Base-by-base conservation (phyloP, 2,888 invertebrate species). In the Caradrina clavipalpis region DNA sequence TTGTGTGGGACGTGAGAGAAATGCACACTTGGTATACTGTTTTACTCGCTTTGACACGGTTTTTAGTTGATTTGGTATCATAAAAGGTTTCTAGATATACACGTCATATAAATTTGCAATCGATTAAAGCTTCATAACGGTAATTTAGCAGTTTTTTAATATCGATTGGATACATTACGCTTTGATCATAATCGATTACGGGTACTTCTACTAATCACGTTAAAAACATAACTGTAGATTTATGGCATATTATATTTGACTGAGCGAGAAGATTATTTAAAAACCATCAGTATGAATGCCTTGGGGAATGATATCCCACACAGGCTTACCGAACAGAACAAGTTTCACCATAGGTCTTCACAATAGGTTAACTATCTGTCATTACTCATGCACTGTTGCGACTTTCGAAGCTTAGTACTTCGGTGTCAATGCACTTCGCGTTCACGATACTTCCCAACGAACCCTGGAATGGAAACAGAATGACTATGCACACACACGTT, bases 301-400 rank as follows among this genome's bases (percentile, higher is more conserved):
- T 42, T 11, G 8, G n/a, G 35, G 73, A 72, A 55, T 61, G 22
- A 62, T 58, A 70, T 64, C 63, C 56, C 54, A 77, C 47, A 66
- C 62, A 58, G 42, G 59, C 58, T 76, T 59, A 56, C 47, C 13
- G 35, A 65, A 47, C 47, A 45, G 65, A 66, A 78, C 77, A 31
- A 75, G 80, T 78, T 75, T 69, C 49, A 65, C 53, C 47, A 51
- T n/a, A 66, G 22, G 47, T 60, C 59, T 57, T 62, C 31, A 78
- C 80, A 78, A 80, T 78, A 59, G 67, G 55, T 76, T 69, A 76
- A 80, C 54, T 76, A 67, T 70, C 47, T 59, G 61, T 62, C 77
- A 76, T 80, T 80, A 80, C 62, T 78, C 68, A 69, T 76, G 68
- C 71, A 60, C 80, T 70, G 71, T 71, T 78, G 78, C 71, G 39